Evolutionary conservation across 2,888 invertebrate genomes (phyloP).

Genomic region (Pseudococcus viburni): DNA sequence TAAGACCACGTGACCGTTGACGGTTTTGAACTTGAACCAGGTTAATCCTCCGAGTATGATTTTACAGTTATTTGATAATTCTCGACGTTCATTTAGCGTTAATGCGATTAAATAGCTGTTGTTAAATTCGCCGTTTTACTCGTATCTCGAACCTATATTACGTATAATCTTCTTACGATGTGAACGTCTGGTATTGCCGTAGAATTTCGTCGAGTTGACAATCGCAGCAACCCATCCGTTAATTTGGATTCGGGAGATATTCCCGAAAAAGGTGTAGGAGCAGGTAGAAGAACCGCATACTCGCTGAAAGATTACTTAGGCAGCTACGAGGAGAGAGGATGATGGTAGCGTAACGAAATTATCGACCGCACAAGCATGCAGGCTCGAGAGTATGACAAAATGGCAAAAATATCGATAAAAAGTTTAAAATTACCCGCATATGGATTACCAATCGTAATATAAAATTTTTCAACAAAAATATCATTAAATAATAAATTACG

Average conservation of each 20-base stretch:
- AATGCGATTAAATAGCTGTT: slow-evolving; percentile 33
- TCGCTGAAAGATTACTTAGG: neutral
- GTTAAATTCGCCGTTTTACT: neutral
- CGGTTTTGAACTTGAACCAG: slow-evolving; percentile 44
- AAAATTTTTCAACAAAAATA: neutral
- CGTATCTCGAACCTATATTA: neutral
- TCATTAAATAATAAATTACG: slow-evolving; percentile 5
- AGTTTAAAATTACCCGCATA: slow-evolving; percentile 41
- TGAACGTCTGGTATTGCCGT: neutral
- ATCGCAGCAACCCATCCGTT: neutral
- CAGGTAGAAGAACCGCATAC: slow-evolving; percentile 15
- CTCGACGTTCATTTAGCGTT: slow-evolving; percentile 21
- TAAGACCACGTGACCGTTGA: slow-evolving; percentile 7
- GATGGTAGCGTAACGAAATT: slow-evolving; percentile 15
- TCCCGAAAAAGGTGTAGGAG: neutral
- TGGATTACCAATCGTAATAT: neutral
- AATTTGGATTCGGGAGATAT: slow-evolving; percentile 25
- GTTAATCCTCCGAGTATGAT: slow-evolving; percentile 8
- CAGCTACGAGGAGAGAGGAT: neutral
- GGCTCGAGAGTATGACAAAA: neutral
- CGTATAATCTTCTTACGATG: slow-evolving; percentile 26
- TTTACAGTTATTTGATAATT: slow-evolving; percentile 39
- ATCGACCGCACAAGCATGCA: neutral
- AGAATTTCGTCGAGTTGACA: neutral
- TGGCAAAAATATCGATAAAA: slow-evolving; percentile 30